phyloP scores from a whole-genome alignment of 1,140 invertebrate genomes.

The Brachionus rubens region DNA sequence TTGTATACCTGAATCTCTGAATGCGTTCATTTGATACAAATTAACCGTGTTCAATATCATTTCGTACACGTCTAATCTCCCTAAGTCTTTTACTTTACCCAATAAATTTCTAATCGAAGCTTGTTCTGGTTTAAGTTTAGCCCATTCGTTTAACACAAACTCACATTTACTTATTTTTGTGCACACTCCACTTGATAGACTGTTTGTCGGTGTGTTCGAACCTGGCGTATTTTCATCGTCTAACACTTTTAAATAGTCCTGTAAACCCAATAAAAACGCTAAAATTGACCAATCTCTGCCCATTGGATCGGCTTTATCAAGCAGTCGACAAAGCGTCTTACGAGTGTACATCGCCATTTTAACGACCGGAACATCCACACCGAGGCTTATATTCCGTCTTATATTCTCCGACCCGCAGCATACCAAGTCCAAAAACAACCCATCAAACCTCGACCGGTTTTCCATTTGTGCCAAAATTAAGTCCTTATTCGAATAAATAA shows the following conservation, averaged over 20 bases:
- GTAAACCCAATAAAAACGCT: slow-evolving; percentile 70
- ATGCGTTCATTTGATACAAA: neutral
- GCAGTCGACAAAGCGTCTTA: slow-evolving; percentile 63
- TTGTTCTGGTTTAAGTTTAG: slow-evolving; percentile 52
- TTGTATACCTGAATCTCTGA: slow-evolving; percentile 38
- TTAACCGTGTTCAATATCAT: slow-evolving; percentile 59
- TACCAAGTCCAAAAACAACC: slow-evolving; percentile 64
- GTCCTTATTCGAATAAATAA: slow-evolving; percentile 7
- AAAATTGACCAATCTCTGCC: slow-evolving; percentile 79
- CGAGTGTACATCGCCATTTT: slow-evolving; percentile 50
- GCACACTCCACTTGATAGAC: neutral
- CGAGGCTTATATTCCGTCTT: slow-evolving; percentile 57
- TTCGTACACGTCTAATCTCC: slow-evolving; percentile 63
- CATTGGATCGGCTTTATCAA: slow-evolving; percentile 74
- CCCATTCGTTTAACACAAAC: slow-evolving; percentile 11
- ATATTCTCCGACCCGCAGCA: slow-evolving; percentile 67
- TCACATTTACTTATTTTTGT: slow-evolving; percentile 8
- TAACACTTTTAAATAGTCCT: slow-evolving; percentile 63
- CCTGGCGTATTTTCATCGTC: slow-evolving; percentile 52
- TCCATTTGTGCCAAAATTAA: slow-evolving; percentile 15
- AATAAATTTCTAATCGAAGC: slow-evolving; percentile 62
- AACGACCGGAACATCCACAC: slow-evolving; percentile 60
- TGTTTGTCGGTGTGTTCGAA: neutral
- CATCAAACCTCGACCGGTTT: neutral
- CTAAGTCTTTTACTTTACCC: slow-evolving; percentile 62